Evolutionary conservation across 2,113 vertebrate genomes (phyloP).

Genomic region (Speoplatyrhinus poulsoni): DNA sequence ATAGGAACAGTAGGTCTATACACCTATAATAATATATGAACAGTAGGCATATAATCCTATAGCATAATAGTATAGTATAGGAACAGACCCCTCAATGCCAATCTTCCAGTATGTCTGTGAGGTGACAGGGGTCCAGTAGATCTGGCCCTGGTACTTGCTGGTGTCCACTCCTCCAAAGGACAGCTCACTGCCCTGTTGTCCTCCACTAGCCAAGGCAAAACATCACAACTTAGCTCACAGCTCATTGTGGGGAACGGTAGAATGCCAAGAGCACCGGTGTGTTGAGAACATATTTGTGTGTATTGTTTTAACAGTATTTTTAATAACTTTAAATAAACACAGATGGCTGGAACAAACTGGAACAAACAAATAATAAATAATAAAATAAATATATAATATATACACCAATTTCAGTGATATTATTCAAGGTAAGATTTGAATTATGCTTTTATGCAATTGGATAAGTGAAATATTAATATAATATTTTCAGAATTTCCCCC

Average conservation of each 20-base stretch:
- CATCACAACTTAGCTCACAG: slow-evolving; percentile 1
- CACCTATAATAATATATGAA: too few species aligned
- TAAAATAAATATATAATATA: too few species aligned
- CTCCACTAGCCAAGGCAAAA: slow-evolving; percentile 21
- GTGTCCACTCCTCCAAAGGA: slow-evolving; percentile 55
- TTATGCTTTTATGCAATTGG: too few species aligned
- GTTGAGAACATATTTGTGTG: too few species aligned
- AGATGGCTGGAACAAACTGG: too few species aligned
- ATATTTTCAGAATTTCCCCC: slow-evolving; percentile 2
- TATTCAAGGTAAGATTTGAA: too few species aligned
- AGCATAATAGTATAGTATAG: neutral
- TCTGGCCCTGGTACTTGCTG: slow-evolving; percentile 49
- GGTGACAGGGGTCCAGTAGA: slow-evolving; percentile 67
- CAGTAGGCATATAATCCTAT: neutral
- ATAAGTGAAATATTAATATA: neutral
- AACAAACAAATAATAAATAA: too few species aligned
- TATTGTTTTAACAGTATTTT: too few species aligned
- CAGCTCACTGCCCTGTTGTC: slow-evolving; percentile 57
- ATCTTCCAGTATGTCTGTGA: slow-evolving; percentile 65
- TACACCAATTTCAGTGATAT: too few species aligned
- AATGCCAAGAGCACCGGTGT: neutral
- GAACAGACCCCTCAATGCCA: slow-evolving; percentile 52
- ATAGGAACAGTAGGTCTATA: slow-evolving; percentile 10
- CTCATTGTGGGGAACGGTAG: neutral
- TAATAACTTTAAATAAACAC: too few species aligned